Conservation (phyloP, 1,140 invertebrate species). For the Diabrotica undecimpunctata region DNA sequence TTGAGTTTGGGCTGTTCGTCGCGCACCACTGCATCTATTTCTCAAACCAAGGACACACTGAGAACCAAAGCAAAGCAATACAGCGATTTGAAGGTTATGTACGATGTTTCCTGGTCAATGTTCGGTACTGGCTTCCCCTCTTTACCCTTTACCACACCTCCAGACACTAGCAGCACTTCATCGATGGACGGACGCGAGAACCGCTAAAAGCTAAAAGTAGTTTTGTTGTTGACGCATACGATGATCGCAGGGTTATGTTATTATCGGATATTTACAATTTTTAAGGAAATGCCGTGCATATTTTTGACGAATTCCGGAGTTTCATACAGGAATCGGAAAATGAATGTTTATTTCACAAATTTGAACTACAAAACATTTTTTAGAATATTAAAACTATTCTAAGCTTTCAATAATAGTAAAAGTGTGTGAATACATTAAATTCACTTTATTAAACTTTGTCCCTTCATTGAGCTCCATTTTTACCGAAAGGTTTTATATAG, state of each 20-base stretch:
- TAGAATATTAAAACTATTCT: too few relatives aligned
- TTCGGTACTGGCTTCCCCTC: not conserved
- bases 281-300: not conserved
- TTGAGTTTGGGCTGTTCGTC: not conserved
- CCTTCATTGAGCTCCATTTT: too few relatives aligned
- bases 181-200: not conserved
- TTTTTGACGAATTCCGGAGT: not conserved
- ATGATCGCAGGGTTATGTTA: not conserved
- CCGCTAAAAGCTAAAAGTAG: slow-evolving; percentile 2
- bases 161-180: slow-evolving; percentile 1
- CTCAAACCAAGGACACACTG: not conserved
- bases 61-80: slow-evolving; percentile 2
- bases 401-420: too few relatives aligned
- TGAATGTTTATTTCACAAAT: too few relatives aligned
- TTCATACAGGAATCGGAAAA: too few relatives aligned
- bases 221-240: not conserved
- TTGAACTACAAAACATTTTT: too few relatives aligned
- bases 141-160: slow-evolving; percentile 1
- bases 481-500: too few relatives aligned
- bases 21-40: slow-evolving; percentile 1
- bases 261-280: slow-evolving; percentile 1
- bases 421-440: too few relatives aligned
- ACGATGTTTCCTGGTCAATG: not conserved
- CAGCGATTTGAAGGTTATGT: slow-evolving; percentile 2
- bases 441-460: too few relatives aligned